Conservation (phyloP, 2,888 invertebrate species). For the Stenichneumon culpator region DNA sequence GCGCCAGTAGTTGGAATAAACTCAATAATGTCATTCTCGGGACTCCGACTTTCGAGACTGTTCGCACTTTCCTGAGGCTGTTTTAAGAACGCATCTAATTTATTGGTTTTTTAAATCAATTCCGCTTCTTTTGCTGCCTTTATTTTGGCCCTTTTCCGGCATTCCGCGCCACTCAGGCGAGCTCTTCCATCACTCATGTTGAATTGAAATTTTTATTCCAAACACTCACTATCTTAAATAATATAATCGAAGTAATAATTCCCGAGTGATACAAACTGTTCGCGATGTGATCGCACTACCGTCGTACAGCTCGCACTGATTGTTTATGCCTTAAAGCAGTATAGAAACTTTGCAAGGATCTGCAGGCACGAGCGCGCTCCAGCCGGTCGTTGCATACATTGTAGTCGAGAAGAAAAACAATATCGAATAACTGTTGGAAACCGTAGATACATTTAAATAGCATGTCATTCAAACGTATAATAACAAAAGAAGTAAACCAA, state of each 20-base stretch:
- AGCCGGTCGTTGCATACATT: conserved; percentile 8
- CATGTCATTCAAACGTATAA: conserved; percentile 10
- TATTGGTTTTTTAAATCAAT: conserved; percentile 58
- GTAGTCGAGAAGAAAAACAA: neutral
- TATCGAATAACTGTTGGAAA: conserved; percentile 8
- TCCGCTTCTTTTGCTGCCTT: conserved; percentile 56
- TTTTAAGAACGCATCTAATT: conserved; percentile 55
- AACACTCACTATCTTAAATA: neutral
- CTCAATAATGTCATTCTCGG: conserved; percentile 7
- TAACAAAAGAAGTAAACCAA: no score
- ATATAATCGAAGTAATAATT: conserved; percentile 11
- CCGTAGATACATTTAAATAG: conserved; percentile 19
- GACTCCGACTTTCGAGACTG: neutral
- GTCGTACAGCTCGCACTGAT: conserved; percentile 16
- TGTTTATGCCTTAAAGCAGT: conserved; percentile 13
- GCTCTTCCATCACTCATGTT: conserved; percentile 19
- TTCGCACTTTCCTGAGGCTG: neutral
- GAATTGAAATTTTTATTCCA: conserved; percentile 11
- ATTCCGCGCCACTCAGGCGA: conserved; percentile 58
- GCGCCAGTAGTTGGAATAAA: neutral
- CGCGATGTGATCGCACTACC: conserved; percentile 12
- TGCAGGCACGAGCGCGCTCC: conserved; percentile 24
- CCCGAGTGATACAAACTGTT: conserved; percentile 8
- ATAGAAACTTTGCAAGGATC: conserved; percentile 11
- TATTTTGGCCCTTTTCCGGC: conserved; percentile 61